These are phyloP conservation scores for Diphyllodes magnificus DNA, from an alignment of 2,113 vertebrate genomes.

Conservation along the genomic window DNA sequence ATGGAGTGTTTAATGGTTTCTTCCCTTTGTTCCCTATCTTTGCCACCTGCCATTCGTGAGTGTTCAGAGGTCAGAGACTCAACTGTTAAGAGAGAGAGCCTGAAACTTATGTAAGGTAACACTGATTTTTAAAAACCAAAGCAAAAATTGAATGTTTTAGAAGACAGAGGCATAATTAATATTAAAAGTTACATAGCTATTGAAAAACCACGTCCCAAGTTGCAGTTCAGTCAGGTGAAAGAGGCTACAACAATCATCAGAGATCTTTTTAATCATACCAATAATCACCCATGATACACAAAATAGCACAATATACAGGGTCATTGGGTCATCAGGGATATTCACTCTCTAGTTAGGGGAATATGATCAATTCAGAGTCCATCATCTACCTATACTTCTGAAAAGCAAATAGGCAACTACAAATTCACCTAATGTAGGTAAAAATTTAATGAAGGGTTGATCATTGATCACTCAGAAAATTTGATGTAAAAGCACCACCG, in stretches of 20 bases:
- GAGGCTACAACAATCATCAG: background rate
- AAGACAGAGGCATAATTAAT: background rate
- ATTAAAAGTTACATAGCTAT: background rate
- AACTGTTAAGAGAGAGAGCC: background rate
- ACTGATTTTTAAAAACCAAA: background rate
- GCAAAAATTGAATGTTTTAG: background rate
- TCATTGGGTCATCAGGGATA: background rate
- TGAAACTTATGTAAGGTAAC: background rate
- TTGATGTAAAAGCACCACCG: background rate
- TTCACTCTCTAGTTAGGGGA: background rate
- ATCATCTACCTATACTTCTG: background rate
- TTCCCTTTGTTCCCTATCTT: background rate
- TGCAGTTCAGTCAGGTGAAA: background rate
- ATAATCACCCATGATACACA: background rate
- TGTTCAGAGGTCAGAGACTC: background rate
- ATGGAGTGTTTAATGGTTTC: background rate
- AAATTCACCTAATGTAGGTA: conserved; percentile 56
- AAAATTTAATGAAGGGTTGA: conserved; percentile 3
- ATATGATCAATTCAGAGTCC: background rate
- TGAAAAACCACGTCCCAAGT: background rate
- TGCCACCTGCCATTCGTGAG: background rate
- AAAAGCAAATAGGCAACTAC: conserved; percentile 20
- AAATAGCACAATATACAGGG: background rate
- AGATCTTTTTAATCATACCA: background rate
- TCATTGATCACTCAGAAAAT: background rate